Evolutionary conservation across 2,888 invertebrate genomes (phyloP).

Genomic region (Oxycera nigricornis): DNA sequence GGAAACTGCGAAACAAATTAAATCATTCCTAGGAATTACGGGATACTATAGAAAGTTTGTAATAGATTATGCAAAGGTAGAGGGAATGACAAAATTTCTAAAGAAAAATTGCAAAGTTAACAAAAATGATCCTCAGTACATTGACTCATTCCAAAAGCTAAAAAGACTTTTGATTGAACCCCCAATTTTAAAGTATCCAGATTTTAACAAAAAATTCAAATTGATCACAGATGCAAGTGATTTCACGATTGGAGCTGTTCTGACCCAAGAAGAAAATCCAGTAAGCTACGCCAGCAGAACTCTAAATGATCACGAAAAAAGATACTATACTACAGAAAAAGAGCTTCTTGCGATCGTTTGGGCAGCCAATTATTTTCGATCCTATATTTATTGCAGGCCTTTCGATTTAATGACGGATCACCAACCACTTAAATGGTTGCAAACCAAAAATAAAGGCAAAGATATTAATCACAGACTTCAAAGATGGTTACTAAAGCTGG

Average conservation of each 20-base stretch:
- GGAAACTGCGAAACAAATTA: slow-evolving; percentile 46
- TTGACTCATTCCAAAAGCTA: slow-evolving; percentile 43
- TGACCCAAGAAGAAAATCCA: slow-evolving; percentile 5
- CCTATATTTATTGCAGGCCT: slow-evolving; percentile 42
- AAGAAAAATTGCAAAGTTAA: slow-evolving; percentile 39
- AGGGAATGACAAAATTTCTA: slow-evolving; percentile 41
- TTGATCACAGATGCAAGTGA: slow-evolving; percentile 43
- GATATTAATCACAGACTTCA: too few species aligned
- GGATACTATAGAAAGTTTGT: slow-evolving; percentile 51
- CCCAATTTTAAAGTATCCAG: slow-evolving; percentile 45
- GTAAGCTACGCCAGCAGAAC: slow-evolving; percentile 21
- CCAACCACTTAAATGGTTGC: slow-evolving; percentile 36
- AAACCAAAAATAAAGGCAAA: slow-evolving; percentile 30
- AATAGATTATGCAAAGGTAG: slow-evolving; percentile 46
- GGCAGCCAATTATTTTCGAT: slow-evolving; percentile 33
- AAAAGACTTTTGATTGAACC: slow-evolving; percentile 42
- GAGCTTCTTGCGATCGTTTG: slow-evolving; percentile 40
- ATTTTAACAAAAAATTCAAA: slow-evolving; percentile 45
- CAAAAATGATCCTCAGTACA: slow-evolving; percentile 3
- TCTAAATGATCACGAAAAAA: slow-evolving; percentile 34
- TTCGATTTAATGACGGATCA: too few species aligned
- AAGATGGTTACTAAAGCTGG: too few species aligned
- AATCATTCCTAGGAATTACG: slow-evolving; percentile 48
- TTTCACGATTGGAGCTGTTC: slow-evolving; percentile 16
- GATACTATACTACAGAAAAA: slow-evolving; percentile 34